phyloP scores from a whole-genome alignment of 1,140 invertebrate genomes.

The Sitodiplosis mosellana region DNA sequence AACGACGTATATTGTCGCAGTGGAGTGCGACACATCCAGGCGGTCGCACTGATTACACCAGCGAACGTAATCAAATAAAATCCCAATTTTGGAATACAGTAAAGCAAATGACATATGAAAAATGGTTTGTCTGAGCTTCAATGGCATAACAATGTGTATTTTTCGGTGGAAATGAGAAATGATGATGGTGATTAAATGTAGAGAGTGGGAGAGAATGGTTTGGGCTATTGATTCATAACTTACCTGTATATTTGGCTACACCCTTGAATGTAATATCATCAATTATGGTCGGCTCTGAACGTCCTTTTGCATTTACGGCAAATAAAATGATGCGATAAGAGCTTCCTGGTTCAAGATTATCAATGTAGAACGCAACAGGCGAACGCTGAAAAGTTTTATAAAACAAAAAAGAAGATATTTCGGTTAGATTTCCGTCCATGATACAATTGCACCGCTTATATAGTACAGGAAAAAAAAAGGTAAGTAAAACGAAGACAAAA shows the following conservation, averaged over 20 bases:
- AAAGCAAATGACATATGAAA: too few species aligned
- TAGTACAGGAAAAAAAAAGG: too few species aligned
- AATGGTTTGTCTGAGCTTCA: too few species aligned
- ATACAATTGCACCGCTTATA: not conserved
- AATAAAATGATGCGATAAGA: constrained; percentile 59
- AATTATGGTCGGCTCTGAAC: constrained; percentile 58
- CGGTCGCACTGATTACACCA: too few species aligned
- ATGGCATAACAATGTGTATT: constrained; percentile 9
- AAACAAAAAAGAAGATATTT: not conserved
- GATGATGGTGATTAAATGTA: not conserved
- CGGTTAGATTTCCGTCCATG: not conserved
- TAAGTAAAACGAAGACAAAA: too few species aligned
- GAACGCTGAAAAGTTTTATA: constrained; percentile 20
- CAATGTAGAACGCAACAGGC: constrained; percentile 49
- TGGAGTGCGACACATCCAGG: too few species aligned
- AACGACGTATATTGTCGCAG: too few species aligned
- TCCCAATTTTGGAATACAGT: too few species aligned
- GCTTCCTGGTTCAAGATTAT: constrained; percentile 55
- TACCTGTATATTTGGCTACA: constrained; percentile 50
- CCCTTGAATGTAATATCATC: constrained; percentile 66
- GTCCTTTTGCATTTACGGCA: constrained; percentile 68
- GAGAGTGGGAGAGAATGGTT: too few species aligned
- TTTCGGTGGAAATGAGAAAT: not conserved
- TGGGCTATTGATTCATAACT: constrained; percentile 9
- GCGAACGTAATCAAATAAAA: too few species aligned